phyloP scores from a whole-genome alignment of 2,113 vertebrate genomes.

The Cyanoliseus patagonus region DNA sequence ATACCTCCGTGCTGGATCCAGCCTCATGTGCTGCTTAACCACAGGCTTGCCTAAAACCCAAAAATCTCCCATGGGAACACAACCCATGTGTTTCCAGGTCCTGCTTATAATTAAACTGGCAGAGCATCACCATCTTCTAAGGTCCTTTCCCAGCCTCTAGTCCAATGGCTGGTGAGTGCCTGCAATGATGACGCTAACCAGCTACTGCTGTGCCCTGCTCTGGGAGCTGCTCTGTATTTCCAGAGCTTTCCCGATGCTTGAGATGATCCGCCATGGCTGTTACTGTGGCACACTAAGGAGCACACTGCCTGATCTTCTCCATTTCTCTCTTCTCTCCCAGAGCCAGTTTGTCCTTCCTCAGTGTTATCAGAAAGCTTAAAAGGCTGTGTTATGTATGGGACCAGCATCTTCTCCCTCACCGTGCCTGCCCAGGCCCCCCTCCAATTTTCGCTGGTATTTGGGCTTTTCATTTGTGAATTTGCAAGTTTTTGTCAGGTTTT shows the following conservation, averaged over 20 bases:
- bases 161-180: accelerated
- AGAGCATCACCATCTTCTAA: background rate
- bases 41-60: background rate
- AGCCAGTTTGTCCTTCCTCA: background rate
- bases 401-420: background rate
- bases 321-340: background rate
- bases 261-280: background rate
- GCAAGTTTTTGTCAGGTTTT: background rate
- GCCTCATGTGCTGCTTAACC: background rate
- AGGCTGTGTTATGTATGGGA: accelerated
- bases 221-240: background rate
- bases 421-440: background rate
- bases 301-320: accelerated
- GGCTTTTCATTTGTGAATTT: background rate
- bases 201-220: background rate
- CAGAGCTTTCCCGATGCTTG: background rate
- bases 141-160: background rate
- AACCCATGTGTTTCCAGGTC: background rate
- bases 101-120: background rate
- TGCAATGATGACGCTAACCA: background rate
- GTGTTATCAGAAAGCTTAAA: too few species aligned
- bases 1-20: background rate
- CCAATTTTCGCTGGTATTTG: background rate
- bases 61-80: background rate
- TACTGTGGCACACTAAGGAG: background rate